A percentile compares a stretch with the other conserved stretches of the same genome.
phyloP scores from a whole-genome alignment of 2,888 invertebrate genomes.

The Diploptera punctata region DNA sequence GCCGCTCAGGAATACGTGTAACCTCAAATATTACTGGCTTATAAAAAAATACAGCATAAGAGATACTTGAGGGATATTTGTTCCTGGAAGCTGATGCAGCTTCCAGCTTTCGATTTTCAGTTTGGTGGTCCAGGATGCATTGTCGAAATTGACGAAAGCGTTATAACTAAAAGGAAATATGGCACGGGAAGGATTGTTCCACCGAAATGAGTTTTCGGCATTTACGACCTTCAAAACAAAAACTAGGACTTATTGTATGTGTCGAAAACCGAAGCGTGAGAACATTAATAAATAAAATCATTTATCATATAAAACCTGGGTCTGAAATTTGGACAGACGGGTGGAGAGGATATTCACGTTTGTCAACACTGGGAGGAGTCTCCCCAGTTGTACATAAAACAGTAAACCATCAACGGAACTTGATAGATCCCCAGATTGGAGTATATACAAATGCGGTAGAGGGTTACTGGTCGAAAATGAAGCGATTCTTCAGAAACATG shows the following conservation, averaged over 20 bases:
- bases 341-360: neutral
- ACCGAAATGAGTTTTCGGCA: neutral
- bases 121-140: too few relatives aligned
- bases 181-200: neutral
- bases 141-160: too few relatives aligned
- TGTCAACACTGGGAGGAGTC: neutral
- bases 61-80: too few relatives aligned
- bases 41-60: too few relatives aligned
- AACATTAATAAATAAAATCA: neutral
- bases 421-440: neutral
- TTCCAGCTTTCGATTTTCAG: too few relatives aligned
- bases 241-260: neutral
- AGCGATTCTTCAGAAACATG: neutral
- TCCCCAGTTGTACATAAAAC: neutral
- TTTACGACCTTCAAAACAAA: neutral
- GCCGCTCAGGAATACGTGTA: too few relatives aligned
- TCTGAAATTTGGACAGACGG: neutral
- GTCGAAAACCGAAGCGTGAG: neutral
- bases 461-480: neutral
- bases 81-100: too few relatives aligned
- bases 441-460: neutral
- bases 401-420: neutral
- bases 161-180: too few relatives aligned
- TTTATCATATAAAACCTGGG: neutral
- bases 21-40: too few relatives aligned